Evolutionary conservation across 2,888 invertebrate genomes (phyloP).

Genomic region (Erpobdella octoculata): DNA sequence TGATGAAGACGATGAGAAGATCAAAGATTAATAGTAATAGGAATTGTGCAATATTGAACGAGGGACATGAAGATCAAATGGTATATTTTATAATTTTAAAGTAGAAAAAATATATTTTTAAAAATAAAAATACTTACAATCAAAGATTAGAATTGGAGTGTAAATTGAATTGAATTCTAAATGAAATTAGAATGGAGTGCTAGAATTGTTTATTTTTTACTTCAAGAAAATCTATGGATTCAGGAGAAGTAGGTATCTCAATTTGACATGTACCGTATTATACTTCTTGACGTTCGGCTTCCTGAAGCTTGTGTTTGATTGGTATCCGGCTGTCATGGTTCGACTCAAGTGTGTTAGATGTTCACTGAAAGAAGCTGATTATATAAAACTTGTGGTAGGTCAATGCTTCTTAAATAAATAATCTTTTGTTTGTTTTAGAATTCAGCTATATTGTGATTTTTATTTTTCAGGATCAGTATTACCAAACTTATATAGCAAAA

Average conservation of each 20-base stretch:
- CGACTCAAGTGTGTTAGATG: constrained; percentile 66
- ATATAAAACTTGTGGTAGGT: constrained; percentile 66
- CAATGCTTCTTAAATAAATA: neutral
- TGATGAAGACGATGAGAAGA: no score
- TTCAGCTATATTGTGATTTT: neutral
- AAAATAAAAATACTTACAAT: no score
- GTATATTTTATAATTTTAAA: constrained; percentile 8
- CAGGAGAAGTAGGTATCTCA: neutral
- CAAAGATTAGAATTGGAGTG: no score
- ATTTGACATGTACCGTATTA: constrained; percentile 56
- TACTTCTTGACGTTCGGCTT: constrained; percentile 67
- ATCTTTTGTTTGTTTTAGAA: neutral
- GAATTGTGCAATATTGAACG: constrained; percentile 6
- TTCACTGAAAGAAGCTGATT: constrained; percentile 67
- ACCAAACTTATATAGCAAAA: constrained; percentile 45
- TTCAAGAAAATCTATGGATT: constrained; percentile 30
- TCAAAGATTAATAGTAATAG: no score
- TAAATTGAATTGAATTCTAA: neutral
- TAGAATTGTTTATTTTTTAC: neutral
- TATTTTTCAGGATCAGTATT: constrained; percentile 44
- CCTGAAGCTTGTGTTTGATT: constrained; percentile 75
- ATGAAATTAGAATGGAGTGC: neutral
- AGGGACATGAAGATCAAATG: constrained; percentile 24
- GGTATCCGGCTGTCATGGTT: constrained; percentile 75
- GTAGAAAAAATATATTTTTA: no score